Base-by-base conservation (phyloP, 1,140 invertebrate genomes). In the Orchesella cincta region DNA sequence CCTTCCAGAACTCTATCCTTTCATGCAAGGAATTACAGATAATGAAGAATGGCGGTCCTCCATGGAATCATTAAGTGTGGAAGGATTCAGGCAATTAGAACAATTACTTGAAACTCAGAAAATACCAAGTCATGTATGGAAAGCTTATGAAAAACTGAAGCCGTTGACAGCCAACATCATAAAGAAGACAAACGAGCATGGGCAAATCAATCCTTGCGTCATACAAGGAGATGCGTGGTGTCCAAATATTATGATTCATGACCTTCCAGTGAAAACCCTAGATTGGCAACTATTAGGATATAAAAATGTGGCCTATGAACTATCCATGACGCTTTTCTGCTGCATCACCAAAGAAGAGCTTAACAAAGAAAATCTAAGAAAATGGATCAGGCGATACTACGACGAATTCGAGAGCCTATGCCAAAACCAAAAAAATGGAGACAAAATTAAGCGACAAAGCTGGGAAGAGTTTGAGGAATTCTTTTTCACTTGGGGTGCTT, bases 221-320 rank as follows among this genome's bases (percentile, higher is more conserved):
- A 73, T 73, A 39, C 71, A 73, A 8, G 71, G 71, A 3, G 71
- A 73, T 31, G 23, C 46, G 8, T 73, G 71, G 71, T 28, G 33
- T 5, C 34, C 34, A 3, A 73, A 73, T 46, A 23, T 36, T 2
- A 14, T 31, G 5, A 20, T 73, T 51, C 34, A 73, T 73, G 35
- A 46, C 2, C 71, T 28, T 28, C 71, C 34, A 26, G 39, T 51
- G 2, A 73, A 73, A 73, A 14, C 46, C 14, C 16, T 73, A 2
- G 71, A 73, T 26, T 73, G 71, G 71, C 71, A 73, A 26, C 29
- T 73, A 35, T 14, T 73, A 18, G 71, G 34, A 8, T 73, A 73
- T 28, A 73, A 28, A 35, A 35, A 73, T 46, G 35, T 51, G 3
- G 46, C 34, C 8, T 73, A 14, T 73, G 71, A 73, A 8, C 18